phyloP scores from a whole-genome alignment of 2,888 invertebrate species.

The Yponomeuta evonymella region DNA sequence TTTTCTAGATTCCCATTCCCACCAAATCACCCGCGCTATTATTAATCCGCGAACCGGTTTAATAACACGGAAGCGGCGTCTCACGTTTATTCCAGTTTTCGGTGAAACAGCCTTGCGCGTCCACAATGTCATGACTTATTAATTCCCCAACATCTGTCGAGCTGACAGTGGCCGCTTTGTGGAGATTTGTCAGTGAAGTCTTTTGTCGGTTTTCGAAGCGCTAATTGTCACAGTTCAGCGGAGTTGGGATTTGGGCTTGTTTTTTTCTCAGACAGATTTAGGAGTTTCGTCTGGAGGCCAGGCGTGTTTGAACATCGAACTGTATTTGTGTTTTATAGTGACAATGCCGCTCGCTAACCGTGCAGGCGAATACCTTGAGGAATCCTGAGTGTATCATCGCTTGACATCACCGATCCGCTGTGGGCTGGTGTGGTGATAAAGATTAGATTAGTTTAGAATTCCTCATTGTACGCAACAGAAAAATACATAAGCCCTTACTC shows the following conservation, averaged over 20 bases:
- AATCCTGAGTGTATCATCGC: too few species aligned
- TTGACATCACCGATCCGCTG: too few species aligned
- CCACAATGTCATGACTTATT: neutral
- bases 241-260: neutral
- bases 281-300: neutral
- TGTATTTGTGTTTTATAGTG: too few species aligned
- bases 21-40: constrained; percentile 18
- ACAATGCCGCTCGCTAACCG: too few species aligned
- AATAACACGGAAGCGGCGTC: constrained; percentile 57
- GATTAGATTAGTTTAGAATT: too few species aligned
- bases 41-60: constrained; percentile 46
- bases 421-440: too few species aligned
- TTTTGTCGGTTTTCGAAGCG: constrained; percentile 8
- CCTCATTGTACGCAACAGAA: too few species aligned
- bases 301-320: too few species aligned
- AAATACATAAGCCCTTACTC: too few species aligned
- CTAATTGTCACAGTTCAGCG: neutral
- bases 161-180: neutral
- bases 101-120: constrained; percentile 10
- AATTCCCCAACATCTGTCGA: constrained; percentile 8
- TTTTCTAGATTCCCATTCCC: constrained; percentile 23
- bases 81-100: constrained; percentile 31
- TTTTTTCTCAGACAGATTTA: neutral
- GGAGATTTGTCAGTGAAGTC: constrained; percentile 10
- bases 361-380: too few species aligned